Evolutionary conservation across 2,797 vertebrate species (phyloP), one percentile per base, ranked within the genome.

Genomic region (Tapirus indicus): DNA sequence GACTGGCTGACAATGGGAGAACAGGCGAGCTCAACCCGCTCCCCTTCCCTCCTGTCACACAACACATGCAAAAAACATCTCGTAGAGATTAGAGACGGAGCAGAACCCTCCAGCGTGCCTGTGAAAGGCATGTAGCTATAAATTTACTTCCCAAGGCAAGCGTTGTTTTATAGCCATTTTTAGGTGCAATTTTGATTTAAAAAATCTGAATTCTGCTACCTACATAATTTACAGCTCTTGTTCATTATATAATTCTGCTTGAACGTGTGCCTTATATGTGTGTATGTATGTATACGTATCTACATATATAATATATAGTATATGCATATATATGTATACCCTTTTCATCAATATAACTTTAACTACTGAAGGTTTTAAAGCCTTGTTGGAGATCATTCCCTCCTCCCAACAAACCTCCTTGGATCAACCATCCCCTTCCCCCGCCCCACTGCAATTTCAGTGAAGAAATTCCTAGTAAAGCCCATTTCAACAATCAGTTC

Each of bases 381-480:
- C 96, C 98, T 98, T 97, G 95, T 98, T 98, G 98, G 98, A 97
- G 94, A 98, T 97, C 97, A 89, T 77, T 97, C 91, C 97, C 96
- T 92, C 87, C 77, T 95, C 96, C 91, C 91, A 89, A 87, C 82
- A 80, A 85, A 78, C 93, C 97, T 94, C 72, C 47, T 58, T 78
- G 92, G 94, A 98, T 91, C 82, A 96, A 62, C 94, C 93, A 90
- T 96, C 94, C 93, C 35, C 92, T 92, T 95, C 77, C 20, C 88
- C 96, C 87, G 83, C 72, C 95, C 95, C 78, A 54, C 89, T 91
- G 96, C 79, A 88, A 23, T 97, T 97, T 94, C 96, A 97, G 96
- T 25, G 82, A 92, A 98, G 98, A 98, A 98, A 99, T 98, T 98
- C 98, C 98, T 98, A 87, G 97, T 98, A 98, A 99, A 98, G 98